Base-by-base conservation (phyloP, 2,113 vertebrate genomes). In the Entomyzon cyanotis region DNA sequence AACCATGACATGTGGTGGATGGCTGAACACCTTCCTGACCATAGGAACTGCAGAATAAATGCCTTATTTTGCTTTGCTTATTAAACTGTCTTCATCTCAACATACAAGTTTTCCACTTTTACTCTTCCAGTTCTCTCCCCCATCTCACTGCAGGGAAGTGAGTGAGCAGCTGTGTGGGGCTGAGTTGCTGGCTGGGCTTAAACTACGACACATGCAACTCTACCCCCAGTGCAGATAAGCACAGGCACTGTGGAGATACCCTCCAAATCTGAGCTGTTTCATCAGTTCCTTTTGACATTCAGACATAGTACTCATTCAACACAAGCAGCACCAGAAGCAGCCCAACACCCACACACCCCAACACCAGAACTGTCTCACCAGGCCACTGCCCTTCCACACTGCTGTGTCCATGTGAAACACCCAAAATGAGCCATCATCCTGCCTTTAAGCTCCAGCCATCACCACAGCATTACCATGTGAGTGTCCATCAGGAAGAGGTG, bases 401-500 rank as follows among this genome's bases (percentile, higher is more conserved):
- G 49, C 68, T 2, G 1, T 1, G 33, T 42, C 6, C 27, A 67
- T 37, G 27, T 12, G 1, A 28, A 49, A 10, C 1, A 3, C 7
- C 55, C 14, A 27, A 52, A 65, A 46, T 9, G 15, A 50, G 50
- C 24, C 12, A 10, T 19, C 4, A 11, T 28, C 35, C 49, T 24
- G 41, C 41, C 50, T 37, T 44, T 0, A 8, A 59, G 56, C n/a
- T 74, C 55, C 5, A 7, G 79, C 33, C 49, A 39, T 22, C 1
- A 7, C 37, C 46, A 41, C 16, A 46, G 41, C 42, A 52, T 6
- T 18, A 31, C 39, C 62, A 30, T 2, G 5, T 3, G 2, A n/a
- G 23, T 11, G 35, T 13, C 15, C 9, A 4, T 58, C 44, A 12
- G 35, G 47, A 70, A 4, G 16, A 9, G 5, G 12, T 19, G 23